Evolutionary conservation across 2,888 invertebrate genomes (phyloP), one percentile per base, ranked within the genome.

Genomic region (Dyspetes luteomarginatus): DNA sequence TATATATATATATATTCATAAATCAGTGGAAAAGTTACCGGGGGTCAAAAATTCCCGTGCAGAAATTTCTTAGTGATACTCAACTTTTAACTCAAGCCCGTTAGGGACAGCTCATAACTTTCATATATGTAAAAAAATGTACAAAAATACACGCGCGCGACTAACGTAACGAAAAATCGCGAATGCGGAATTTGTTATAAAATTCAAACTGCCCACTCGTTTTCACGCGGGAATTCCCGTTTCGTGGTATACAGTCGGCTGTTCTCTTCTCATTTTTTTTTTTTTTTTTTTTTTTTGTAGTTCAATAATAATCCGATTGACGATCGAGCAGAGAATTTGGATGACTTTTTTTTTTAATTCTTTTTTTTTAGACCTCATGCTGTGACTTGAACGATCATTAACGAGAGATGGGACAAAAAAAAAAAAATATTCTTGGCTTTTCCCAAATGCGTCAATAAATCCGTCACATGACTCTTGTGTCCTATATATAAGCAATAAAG

Each of bases 171-270:
- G 48, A 71, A 50, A 43, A 60, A 50, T 60, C 24, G 60, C 19
- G 17, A 9, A 12, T n/a, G 22, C 45, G 4, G 30, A 71, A 60
- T 60, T 30, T 12, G 17, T 36, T 12, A 36, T 36, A 12, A 60
- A 50, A 60, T 71, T 71, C 50, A 15, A 17, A 48, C 24, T 24
- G 71, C 60, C 71, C 71, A 71, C 60, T 48, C 71, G 12, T 71
- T 50, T 36, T 48, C 60, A 41, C 17, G 30, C 52, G 68, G 60
- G 62, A 76, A 76, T 76, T 60, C 60, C 52, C 60, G 52, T 41
- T 60, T 17, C 60, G 50, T 50, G 67, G 36, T 12, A 1, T 12
- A 1, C 7, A 12, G 36, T 36, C 36, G 36, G 36, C 36, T 12
- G 2, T 9, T 36, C 12, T 36, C 12, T 30, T 30, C 12, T 36